Conservation (phyloP, 2,113 vertebrate genomes). For the Ciconia stormi region DNA sequence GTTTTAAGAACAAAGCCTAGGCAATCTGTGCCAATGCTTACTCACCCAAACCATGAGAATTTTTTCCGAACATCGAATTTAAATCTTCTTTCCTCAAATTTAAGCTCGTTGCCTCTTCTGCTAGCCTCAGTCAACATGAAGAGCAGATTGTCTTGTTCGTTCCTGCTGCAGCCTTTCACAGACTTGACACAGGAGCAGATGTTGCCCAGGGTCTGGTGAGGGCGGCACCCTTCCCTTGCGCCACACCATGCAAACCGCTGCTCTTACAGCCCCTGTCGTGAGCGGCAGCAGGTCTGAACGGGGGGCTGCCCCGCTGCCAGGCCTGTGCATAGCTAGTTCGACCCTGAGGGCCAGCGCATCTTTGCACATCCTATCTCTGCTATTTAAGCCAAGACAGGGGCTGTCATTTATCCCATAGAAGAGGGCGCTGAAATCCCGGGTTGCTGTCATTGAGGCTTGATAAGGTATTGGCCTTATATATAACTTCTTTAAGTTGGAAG, state of each 20-base stretch:
- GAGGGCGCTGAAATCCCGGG: not conserved
- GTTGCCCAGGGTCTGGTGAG: not conserved
- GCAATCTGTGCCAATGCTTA: not conserved
- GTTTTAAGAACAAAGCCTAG: constrained; percentile 26
- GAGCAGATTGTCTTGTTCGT: not conserved
- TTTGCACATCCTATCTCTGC: not conserved
- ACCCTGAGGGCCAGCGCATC: not conserved
- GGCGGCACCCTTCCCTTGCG: not conserved
- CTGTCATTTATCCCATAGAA: not conserved
- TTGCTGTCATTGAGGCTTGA: not conserved
- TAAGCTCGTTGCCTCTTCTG: not conserved
- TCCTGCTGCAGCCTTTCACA: not conserved
- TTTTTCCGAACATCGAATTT: not conserved
- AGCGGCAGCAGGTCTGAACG: not conserved
- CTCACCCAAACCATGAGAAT: not conserved
- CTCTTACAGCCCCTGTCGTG: not conserved
- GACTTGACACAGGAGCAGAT: not conserved
- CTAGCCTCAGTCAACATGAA: not conserved
- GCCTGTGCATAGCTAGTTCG: not conserved
- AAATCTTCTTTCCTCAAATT: not conserved
- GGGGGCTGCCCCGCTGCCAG: not conserved
- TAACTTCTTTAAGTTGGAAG: not conserved
- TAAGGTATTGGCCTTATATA: not conserved
- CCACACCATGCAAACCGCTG: not conserved
- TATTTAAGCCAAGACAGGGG: not conserved